These are phyloP conservation scores for Glaucopsyche alexis DNA, from an alignment of 2,888 invertebrate genomes.

Conservation along the genomic window DNA sequence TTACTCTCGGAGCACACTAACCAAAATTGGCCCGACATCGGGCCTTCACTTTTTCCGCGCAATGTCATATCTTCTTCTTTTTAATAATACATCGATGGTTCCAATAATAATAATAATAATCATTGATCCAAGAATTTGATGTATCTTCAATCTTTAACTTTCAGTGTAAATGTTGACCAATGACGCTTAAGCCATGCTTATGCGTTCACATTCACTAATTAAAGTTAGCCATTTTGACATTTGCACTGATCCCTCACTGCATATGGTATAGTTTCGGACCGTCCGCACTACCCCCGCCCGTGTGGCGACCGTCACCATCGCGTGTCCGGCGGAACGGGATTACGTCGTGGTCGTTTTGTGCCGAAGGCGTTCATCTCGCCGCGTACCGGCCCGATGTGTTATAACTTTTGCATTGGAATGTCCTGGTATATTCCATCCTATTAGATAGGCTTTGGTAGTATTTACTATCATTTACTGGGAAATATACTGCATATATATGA, in stretches of 20 bases:
- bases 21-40: too few relatives aligned
- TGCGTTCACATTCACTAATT: too few relatives aligned
- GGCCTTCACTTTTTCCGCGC: too few relatives aligned
- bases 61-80: too few relatives aligned
- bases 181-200: too few relatives aligned
- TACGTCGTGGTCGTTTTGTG: conserved; percentile 21
- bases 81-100: too few relatives aligned
- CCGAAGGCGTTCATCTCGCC: conserved; percentile 23
- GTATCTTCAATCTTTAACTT: too few relatives aligned
- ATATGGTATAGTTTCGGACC: not conserved
- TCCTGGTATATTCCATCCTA: not conserved
- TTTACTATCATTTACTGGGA: not conserved
- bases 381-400: not conserved
- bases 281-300: not conserved
- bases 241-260: not conserved
- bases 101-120: too few relatives aligned
- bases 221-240: too few relatives aligned
- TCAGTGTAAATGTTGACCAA: too few relatives aligned
- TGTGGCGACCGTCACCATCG: not conserved
- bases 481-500: not conserved
- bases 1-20: too few relatives aligned
- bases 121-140: too few relatives aligned
- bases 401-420: conserved; percentile 13
- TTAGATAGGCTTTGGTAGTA: not conserved
- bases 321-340: conserved; percentile 24